phyloP scores from a whole-genome alignment of 2,113 vertebrate species.

The Hiodon alosoides region DNA sequence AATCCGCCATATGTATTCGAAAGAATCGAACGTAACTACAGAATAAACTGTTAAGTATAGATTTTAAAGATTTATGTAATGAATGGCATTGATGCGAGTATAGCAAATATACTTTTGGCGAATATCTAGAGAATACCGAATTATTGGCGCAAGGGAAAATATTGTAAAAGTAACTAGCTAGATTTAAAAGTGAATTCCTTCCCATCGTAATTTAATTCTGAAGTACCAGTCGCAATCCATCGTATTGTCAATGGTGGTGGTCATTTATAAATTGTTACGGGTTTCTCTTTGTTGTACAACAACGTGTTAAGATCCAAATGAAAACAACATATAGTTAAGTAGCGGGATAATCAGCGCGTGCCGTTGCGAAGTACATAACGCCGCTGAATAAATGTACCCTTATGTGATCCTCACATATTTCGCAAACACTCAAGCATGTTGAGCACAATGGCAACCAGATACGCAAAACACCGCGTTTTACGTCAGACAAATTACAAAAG shows the following conservation, averaged over 20 bases:
- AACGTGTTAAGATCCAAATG: background rate
- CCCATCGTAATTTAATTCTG: too few relatives aligned
- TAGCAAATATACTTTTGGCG: background rate
- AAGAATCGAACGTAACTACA: background rate
- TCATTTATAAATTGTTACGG: too few relatives aligned
- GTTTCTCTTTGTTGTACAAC: too few relatives aligned
- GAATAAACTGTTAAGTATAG: background rate
- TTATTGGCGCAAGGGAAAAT: background rate
- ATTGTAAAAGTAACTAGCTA: background rate
- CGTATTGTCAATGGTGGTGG: too few relatives aligned
- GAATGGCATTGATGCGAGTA: background rate
- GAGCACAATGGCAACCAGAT: background rate
- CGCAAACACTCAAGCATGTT: background rate
- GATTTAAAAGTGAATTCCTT: background rate
- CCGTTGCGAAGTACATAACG: background rate
- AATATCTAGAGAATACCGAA: background rate
- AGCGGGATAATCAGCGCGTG: background rate
- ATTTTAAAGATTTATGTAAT: too few relatives aligned
- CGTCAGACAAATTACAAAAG: background rate
- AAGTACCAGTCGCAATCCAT: too few relatives aligned
- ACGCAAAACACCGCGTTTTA: background rate
- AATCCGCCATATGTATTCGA: background rate
- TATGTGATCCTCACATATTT: background rate
- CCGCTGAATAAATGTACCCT: background rate
- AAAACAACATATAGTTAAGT: conserved; percentile 3